phyloP scores from a whole-genome alignment of 2,113 vertebrate species.

The Plestiodon gilberti region DNA sequence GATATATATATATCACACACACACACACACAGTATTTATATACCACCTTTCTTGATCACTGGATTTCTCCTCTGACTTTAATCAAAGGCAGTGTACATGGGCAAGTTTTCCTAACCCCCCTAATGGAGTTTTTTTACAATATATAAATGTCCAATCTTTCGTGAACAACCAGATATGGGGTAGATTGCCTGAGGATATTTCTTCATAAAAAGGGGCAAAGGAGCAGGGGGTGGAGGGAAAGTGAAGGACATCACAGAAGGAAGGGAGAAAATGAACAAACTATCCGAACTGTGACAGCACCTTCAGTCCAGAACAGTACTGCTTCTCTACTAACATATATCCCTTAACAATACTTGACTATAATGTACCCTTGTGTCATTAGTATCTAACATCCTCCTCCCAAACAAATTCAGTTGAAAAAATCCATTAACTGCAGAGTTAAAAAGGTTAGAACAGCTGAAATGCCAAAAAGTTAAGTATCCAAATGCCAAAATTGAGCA shows the following conservation, averaged over 20 bases:
- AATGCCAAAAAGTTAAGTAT: not conserved
- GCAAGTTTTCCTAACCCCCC: no score
- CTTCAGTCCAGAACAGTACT: no score
- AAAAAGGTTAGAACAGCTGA: not conserved
- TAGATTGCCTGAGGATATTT: not conserved
- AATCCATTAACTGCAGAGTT: not conserved
- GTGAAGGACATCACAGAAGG: no score
- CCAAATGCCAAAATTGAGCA: not conserved
- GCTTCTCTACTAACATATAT: not conserved
- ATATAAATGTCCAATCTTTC: no score
- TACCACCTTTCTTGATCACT: no score
- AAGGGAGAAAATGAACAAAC: not conserved
- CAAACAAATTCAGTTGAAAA: not conserved
- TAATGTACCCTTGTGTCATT: not conserved
- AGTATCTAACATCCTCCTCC: not conserved
- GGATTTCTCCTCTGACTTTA: no score
- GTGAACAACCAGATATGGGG: not conserved
- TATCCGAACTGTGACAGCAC: not conserved
- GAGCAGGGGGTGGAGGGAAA: not conserved
- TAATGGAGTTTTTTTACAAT: no score
- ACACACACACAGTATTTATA: no score
- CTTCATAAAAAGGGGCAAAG: not conserved
- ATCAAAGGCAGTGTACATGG: no score
- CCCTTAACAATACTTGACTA: not conserved
- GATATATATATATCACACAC: no score